Percentiles rank a stretch among this genome's conserved stretches.
phyloP scores from a whole-genome alignment of 2,888 invertebrate genomes.

The Drosophila meridionalis region DNA sequence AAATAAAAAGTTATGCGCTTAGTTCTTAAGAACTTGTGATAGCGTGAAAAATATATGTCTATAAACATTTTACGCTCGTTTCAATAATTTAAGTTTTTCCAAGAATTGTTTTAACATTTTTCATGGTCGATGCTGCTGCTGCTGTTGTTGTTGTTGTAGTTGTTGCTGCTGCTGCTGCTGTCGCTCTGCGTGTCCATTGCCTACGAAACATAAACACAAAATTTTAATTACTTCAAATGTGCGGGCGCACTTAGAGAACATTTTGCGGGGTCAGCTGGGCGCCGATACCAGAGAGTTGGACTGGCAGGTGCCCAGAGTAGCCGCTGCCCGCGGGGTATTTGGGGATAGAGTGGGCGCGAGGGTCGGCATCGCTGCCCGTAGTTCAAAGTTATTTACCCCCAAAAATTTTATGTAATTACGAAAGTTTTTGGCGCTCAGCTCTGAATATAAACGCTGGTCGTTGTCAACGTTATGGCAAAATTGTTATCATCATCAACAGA shows the following conservation, averaged over 20 bases:
- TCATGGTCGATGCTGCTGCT: constrained; percentile 58
- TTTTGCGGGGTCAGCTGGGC: constrained; percentile 69
- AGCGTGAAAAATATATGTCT: constrained; percentile 67
- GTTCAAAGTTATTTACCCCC: constrained; percentile 78
- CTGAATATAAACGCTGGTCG: constrained; percentile 72
- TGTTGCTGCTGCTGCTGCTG: neutral
- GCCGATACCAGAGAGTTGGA: constrained; percentile 26
- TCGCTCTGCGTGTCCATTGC: constrained; percentile 48
- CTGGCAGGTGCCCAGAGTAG: constrained; percentile 35
- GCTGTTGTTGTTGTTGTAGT: neutral
- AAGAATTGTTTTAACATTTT: constrained; percentile 61
- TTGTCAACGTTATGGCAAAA: constrained; percentile 79
- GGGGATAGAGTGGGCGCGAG: neutral
- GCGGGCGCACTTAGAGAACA: constrained; percentile 76
- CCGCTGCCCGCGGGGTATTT: constrained; percentile 22
- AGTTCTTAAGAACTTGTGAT: constrained; percentile 61
- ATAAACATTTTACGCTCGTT: constrained; percentile 55
- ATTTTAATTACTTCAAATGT: constrained; percentile 78
- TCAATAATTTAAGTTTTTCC: constrained; percentile 65
- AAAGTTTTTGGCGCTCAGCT: constrained; percentile 78
- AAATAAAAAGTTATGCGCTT: constrained; percentile 25
- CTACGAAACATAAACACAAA: constrained; percentile 74
- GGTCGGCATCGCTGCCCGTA: constrained; percentile 26
- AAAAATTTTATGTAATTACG: constrained; percentile 80
- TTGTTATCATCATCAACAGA: constrained; percentile 75